Evolutionary conservation across 2,888 invertebrate genomes (phyloP), one percentile per base, ranked within the genome.

Genomic region (Geophilus truncorum): DNA sequence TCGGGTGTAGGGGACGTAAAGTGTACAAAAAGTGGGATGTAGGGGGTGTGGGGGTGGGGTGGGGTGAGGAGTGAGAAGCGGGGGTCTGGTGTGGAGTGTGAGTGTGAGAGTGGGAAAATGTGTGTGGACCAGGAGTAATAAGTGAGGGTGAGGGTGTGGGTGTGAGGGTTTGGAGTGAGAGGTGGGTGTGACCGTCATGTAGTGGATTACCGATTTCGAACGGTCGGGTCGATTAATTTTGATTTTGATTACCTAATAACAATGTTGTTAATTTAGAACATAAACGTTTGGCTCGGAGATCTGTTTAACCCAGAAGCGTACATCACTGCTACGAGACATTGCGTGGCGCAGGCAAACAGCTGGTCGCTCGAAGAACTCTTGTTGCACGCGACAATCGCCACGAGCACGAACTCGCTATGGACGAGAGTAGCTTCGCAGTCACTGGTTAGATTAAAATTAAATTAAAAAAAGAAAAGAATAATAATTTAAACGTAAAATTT

Each of bases 161-260:
- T n/a, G n/a, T n/a, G n/a, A n/a, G n/a, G n/a, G n/a, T n/a, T n/a
- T n/a, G n/a, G n/a, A n/a, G n/a, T n/a, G n/a, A n/a, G n/a, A n/a
- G n/a, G n/a, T n/a, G n/a, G 96, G 94, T 84, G 94, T 96, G 86
- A 97, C 96, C 1, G 96, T 96, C 81, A 94, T 94, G 85, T 94
- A 96, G 88, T 99, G 98, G 99, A 93, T 99, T 84, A 97, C 96
- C 0, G 99, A 99, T 89, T 98, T 99, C 88, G n/a, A 95, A 94
- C 86, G 93, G 93, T 84, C 91, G 99, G 84, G 92, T 98, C 84
- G 93, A 94, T 85, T 99, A 99, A 88, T 89, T 99, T 80, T 94
- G 12, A 45, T 18, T 45, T 45, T 45, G 18, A 45, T 45, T n/a
- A n/a, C n/a, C n/a, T n/a, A n/a, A 45, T 45, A 45, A n/a, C n/a